Percentiles rank a stretch among this genome's conserved stretches.
phyloP scores from a whole-genome alignment of 2,113 vertebrate genomes.

The Rhombomys opimus region DNA sequence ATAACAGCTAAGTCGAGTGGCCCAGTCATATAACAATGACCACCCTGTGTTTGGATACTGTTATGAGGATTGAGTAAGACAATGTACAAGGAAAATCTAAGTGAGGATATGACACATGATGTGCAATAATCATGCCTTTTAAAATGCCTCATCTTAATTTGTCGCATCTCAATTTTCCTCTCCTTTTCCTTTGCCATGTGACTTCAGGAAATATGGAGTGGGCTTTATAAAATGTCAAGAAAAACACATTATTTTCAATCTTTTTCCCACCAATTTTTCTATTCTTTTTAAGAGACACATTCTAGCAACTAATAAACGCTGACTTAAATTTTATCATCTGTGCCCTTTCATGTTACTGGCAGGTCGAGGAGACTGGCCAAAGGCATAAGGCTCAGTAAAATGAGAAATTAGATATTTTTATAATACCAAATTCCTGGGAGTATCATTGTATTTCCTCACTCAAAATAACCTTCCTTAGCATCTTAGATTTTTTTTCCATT shows the following conservation, averaged over 20 bases:
- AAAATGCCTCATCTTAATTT: not conserved
- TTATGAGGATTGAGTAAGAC: not conserved
- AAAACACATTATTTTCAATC: not conserved
- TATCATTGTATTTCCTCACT: not conserved
- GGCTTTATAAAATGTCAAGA: not conserved
- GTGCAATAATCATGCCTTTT: not conserved
- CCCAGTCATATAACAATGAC: too few relatives aligned
- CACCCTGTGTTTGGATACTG: not conserved
- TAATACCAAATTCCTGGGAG: conserved; percentile 33
- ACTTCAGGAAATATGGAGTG: conserved; percentile 2
- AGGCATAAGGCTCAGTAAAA: conserved; percentile 17
- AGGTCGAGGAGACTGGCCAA: not conserved
- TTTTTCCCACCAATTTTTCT: not conserved
- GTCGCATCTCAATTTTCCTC: not conserved
- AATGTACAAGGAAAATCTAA: not conserved
- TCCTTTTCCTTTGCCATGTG: not conserved
- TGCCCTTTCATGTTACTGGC: not conserved
- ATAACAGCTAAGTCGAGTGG: too few relatives aligned
- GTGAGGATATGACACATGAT: not conserved
- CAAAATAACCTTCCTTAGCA: conserved; percentile 38
- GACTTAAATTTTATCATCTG: conserved; percentile 7
- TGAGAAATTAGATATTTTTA: conserved; percentile 51
- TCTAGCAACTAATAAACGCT: conserved; percentile 41
- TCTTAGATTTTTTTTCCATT: conserved; percentile 45
- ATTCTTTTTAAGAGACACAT: conserved; percentile 10